These are phyloP conservation scores for Cryptomyrus ogoouensis DNA, from an alignment of 2,113 vertebrate species.

Conservation along the genomic window DNA sequence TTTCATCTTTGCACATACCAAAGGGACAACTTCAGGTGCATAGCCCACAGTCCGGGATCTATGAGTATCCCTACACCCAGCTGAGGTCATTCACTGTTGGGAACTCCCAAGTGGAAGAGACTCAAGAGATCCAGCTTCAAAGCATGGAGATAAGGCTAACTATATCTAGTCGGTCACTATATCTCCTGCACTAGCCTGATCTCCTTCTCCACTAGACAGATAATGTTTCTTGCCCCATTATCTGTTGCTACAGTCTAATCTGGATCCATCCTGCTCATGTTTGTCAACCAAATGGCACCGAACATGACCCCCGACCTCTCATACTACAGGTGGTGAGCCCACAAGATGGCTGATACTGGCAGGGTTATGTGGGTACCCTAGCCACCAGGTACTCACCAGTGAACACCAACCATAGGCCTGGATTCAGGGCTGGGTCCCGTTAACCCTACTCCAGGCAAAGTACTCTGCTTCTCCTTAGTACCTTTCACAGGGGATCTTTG, in stretches of 20 bases:
- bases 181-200: neutral
- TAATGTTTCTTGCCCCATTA: neutral
- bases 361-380: neutral
- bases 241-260: neutral
- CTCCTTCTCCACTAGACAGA: neutral
- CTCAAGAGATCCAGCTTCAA: neutral
- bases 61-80: neutral
- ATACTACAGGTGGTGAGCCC: neutral
- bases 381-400: neutral
- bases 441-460: neutral
- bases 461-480: neutral
- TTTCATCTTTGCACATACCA: neutral
- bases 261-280: neutral
- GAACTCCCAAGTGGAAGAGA: neutral
- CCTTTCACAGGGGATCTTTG: neutral
- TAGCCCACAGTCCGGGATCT: neutral
- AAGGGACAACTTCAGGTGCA: neutral
- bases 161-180: neutral
- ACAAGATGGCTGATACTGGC: neutral
- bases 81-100: neutral
- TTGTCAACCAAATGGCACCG: neutral
- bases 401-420: neutral
- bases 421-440: neutral
- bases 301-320: neutral
- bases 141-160: neutral